Evolutionary conservation across 2,888 invertebrate genomes (phyloP).

Genomic region (Drosophila kambysellisi): DNA sequence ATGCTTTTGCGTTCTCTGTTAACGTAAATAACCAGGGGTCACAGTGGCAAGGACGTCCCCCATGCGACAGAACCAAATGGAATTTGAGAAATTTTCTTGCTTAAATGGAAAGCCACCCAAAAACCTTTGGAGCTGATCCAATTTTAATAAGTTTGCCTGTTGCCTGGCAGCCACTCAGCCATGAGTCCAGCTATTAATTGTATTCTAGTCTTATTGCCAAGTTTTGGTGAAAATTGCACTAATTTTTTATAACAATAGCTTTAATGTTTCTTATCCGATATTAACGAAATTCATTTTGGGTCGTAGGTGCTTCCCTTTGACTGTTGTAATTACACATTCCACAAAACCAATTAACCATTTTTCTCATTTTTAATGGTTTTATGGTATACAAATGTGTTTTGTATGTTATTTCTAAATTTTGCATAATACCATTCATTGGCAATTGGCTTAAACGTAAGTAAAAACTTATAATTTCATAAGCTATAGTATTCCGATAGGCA

Average conservation of each 20-base stretch:
- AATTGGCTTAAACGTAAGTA: background rate
- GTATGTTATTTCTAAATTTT: background rate
- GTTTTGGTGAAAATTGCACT: background rate
- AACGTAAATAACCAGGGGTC: conserved; percentile 41
- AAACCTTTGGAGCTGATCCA: conserved; percentile 29
- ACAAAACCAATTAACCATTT: background rate
- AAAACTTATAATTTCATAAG: background rate
- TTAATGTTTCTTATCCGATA: background rate
- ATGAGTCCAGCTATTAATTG: background rate
- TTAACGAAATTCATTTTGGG: background rate
- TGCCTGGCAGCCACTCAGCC: conserved; percentile 11
- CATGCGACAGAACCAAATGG: conserved; percentile 11
- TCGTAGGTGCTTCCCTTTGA: too few species aligned
- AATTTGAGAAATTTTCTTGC: conserved; percentile 39
- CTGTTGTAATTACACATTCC: too few species aligned
- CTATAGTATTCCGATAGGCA: background rate
- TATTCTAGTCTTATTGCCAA: background rate
- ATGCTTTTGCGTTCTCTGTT: conserved; percentile 68
- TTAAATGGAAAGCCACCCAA: conserved; percentile 25
- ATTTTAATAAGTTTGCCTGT: conserved; percentile 45
- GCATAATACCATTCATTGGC: background rate
- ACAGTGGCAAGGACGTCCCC: conserved; percentile 2
- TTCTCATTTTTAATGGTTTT: background rate
- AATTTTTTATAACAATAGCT: background rate
- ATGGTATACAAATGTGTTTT: background rate